Evolutionary conservation across 1,140 invertebrate genomes (phyloP), one percentile per base, ranked within the genome.

Genomic region (Hirudo medicinalis): DNA sequence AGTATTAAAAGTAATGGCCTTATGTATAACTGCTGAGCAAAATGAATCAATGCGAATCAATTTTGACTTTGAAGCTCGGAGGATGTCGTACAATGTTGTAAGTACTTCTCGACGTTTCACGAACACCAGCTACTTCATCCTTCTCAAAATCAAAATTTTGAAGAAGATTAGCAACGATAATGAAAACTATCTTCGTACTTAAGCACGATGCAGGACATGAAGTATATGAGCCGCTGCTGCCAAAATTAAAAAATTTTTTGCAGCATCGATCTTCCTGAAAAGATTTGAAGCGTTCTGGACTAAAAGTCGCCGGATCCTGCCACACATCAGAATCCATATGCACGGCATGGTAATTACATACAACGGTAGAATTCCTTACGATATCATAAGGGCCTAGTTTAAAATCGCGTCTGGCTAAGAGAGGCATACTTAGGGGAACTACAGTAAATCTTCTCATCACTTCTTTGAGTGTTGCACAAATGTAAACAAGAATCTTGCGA

Each of bases 401-500:
- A 22, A 63, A 63, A 63, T 63, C 57, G 1, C 29, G 22, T 22
- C 29, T 13, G 0, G 15, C 22, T 6, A 63, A 3, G 22, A 32
- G 29, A 63, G 57, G 57, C 57, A 25, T 13, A 63, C 57, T 63
- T 63, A 63, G 57, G 29, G 57, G 57, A 63, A 63, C 57, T 0
- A 70, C 49, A 54, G 69, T 70, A 49, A 70, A 70, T 25, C 69
- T 40, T 63, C 71, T 57, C 32, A 54, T 27, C n/a, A 72, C 71
- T 36, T 72, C 76, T 54, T 72, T 72, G 17, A 77, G 71, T 17
- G 55, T 69, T 9, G 76, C 76, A 53, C 70, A 63, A 27, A 71
- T 55, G 57, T 77, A 77, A 11, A 73, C 71, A 4, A 77, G 55
- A 15, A 68, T 32, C 25, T 49, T 63, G 55, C 71, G 70, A 68